Evolutionary conservation across 1,140 invertebrate species (phyloP).

Genomic region (Orius insidiosus): DNA sequence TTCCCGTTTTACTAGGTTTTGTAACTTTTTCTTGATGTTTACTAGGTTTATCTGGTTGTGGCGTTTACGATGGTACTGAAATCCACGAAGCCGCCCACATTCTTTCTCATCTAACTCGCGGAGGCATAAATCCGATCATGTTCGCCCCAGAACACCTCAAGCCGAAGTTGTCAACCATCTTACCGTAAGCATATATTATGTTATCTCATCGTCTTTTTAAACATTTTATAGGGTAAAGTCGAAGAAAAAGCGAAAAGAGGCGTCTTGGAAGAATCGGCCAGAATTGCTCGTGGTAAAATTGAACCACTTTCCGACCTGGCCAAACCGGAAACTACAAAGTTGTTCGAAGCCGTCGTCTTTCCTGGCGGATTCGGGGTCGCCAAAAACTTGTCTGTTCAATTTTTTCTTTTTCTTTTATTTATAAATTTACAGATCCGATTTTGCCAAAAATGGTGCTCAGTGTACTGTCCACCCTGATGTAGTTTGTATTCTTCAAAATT

Average conservation of each 20-base stretch:
- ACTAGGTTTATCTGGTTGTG: slow-evolving; percentile 43
- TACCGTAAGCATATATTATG: slow-evolving; percentile 25
- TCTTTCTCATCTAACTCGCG: slow-evolving; percentile 34
- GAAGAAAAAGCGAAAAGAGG: slow-evolving; percentile 26
- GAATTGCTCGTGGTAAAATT: slow-evolving; percentile 35
- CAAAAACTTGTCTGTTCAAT: slow-evolving; percentile 36
- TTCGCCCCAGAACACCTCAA: slow-evolving; percentile 38
- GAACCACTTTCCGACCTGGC: slow-evolving; percentile 29
- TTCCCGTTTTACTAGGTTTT: no score
- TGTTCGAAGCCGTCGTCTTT: slow-evolving; percentile 35
- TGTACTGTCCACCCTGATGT: slow-evolving; percentile 34
- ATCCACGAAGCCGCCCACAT: slow-evolving; percentile 37
- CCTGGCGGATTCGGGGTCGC: slow-evolving; percentile 45
- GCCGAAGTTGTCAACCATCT: slow-evolving; percentile 36
- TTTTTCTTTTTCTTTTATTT: slow-evolving; percentile 17
- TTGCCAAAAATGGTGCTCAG: slow-evolving; percentile 34
- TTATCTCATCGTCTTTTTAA: not conserved
- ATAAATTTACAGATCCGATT: slow-evolving; percentile 39
- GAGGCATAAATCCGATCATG: slow-evolving; percentile 30
- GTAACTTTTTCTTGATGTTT: no score
- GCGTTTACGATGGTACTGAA: slow-evolving; percentile 41
- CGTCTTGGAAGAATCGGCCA: slow-evolving; percentile 37
- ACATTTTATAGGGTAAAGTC: slow-evolving; percentile 12
- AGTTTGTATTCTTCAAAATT: slow-evolving; percentile 32
- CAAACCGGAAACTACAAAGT: slow-evolving; percentile 18